These are phyloP conservation scores for Archocentrus centrarchus DNA, from an alignment of 2,113 vertebrate species.

Conservation along the genomic window DNA sequence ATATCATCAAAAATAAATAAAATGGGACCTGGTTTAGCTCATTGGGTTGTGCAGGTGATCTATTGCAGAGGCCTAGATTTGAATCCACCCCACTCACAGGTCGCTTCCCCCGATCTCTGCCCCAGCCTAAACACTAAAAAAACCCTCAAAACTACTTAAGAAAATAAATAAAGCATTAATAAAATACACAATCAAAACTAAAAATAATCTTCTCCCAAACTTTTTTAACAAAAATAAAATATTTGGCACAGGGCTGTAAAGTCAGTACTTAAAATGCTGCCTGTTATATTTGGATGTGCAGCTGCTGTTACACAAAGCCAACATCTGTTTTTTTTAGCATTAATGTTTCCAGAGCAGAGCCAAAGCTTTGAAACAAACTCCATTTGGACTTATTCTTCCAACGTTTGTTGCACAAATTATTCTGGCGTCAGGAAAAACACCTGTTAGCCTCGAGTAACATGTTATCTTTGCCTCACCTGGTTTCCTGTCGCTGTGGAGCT, in stretches of 20 bases:
- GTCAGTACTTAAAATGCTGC: neutral
- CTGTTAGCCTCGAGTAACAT: neutral
- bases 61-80: neutral
- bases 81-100: neutral
- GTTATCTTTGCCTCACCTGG: neutral
- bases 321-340: neutral
- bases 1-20: neutral
- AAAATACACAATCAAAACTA: neutral
- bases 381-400: neutral
- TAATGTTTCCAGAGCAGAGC: conserved; percentile 1
- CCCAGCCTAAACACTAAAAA: neutral
- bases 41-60: neutral
- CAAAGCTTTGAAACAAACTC: neutral
- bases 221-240: neutral
- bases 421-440: neutral
- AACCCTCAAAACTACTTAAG: neutral
- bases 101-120: too few species aligned
- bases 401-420: neutral
- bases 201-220: neutral
- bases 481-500: neutral
- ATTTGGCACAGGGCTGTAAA: neutral
- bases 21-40: neutral
- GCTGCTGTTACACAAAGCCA: neutral
- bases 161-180: neutral
- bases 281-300: neutral